These are phyloP conservation scores for Thoracochromis brauschi DNA, from an alignment of 2,113 vertebrate species.

Conservation along the genomic window DNA sequence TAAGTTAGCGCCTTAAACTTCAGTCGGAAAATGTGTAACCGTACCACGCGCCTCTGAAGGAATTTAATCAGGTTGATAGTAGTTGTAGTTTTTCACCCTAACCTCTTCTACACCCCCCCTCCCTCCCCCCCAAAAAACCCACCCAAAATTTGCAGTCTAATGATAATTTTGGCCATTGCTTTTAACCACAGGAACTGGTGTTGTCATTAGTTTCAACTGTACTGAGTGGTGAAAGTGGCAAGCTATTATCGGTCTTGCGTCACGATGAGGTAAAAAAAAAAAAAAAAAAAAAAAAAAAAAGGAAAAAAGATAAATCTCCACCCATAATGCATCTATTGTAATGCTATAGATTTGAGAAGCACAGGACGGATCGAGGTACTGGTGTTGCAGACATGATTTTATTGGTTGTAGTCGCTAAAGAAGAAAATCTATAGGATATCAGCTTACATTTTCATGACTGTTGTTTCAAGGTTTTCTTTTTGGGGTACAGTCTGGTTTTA, in stretches of 20 bases:
- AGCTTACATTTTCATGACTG: background rate
- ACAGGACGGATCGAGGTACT: background rate
- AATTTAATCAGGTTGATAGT: background rate
- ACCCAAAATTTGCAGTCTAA: background rate
- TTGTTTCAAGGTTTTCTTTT: background rate
- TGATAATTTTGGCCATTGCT: background rate
- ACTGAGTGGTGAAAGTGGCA: constrained; percentile 20
- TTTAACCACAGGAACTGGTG: background rate
- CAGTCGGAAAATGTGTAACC: background rate
- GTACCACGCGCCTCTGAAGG: background rate
- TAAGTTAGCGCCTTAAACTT: constrained; percentile 7
- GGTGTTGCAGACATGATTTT: background rate
- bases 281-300: background rate
- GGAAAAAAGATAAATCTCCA: constrained; percentile 11
- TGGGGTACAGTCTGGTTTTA: background rate
- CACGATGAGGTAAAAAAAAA: constrained; percentile 22
- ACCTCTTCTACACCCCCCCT: background rate
- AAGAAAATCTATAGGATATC: background rate
- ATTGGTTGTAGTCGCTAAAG: background rate
- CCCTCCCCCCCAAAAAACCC: rapidly evolving
- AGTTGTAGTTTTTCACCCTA: background rate
- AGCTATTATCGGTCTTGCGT: constrained; percentile 35
- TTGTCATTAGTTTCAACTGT: constrained; percentile 17
- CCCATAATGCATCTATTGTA: constrained; percentile 32
- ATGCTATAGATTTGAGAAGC: background rate